Evolutionary conservation across 2,113 vertebrate species (phyloP), one percentile per base, ranked within the genome.

Genomic region (Deroptyus accipitrinus): DNA sequence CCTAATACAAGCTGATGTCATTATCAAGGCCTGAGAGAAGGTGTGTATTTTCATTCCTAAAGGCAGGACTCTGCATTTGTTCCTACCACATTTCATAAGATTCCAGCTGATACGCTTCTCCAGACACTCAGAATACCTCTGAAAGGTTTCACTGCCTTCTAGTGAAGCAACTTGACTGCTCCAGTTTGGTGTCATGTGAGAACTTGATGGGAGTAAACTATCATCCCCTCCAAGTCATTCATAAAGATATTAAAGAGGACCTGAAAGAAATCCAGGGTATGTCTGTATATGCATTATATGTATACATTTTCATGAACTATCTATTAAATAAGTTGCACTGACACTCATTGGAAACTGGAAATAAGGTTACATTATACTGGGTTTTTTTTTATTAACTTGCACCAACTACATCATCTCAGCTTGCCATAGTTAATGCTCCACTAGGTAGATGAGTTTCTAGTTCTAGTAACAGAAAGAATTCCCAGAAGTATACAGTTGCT

Each of bases 1-100:
- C 13, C 7, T 3, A 67, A 3, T 1, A 4, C 5, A 17, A 88
- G 15, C 3, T 8, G 27, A 16, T 22, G 9, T 2, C 28, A 24
- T 49, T 86, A 10, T 3, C 24, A 30, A 14, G 6, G 12, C 25
- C 2, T 2, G 24, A 10, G 25, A 13, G 14, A 48, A 42, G 19
- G 9, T 41, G 4, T 11, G 2, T 31, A 17, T 75, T 35, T 79
- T 66, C 6, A 4, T 41, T 75, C 33, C 44, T 28, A 20, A 39
- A 74, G 7, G 6, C 15, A 66, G 13, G 31, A 46, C 16, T 27
- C 15, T 28, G 25, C 35, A 44, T 62, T 54, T 94, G 13, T n/a
- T 59, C 57, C 20, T n/a, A 15, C 33, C 13, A 23, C 33, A n/a
- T 59, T 59, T 59, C 55, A n/a, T 33, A 33, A 57, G 19, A 20